phyloP scores from a whole-genome alignment of 2,797 vertebrate genomes.

The Macropodus opercularis region DNA sequence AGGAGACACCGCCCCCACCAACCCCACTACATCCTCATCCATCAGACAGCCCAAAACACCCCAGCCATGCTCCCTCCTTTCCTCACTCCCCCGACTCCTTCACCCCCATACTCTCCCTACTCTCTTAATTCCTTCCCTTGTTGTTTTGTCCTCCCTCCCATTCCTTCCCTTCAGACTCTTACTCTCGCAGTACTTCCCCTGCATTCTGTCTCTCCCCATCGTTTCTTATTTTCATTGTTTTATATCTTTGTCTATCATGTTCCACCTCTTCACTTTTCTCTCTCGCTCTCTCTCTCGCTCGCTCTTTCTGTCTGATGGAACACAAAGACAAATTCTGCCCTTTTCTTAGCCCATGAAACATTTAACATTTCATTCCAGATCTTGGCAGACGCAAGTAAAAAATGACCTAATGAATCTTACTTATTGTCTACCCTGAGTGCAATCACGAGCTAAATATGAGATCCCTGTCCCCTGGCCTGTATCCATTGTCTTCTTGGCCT shows the following conservation, averaged over 20 bases:
- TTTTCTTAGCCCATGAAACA: slow-evolving; percentile 99
- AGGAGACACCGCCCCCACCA: slow-evolving; percentile 91
- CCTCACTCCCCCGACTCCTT: slow-evolving; percentile 49
- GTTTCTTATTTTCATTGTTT: slow-evolving; percentile 61
- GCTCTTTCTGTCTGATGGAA: slow-evolving; percentile 86
- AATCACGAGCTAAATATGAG: slow-evolving; percentile 93
- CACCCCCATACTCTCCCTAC: slow-evolving; percentile 32
- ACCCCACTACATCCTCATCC: slow-evolving; percentile 93
- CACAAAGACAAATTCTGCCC: slow-evolving; percentile 99
- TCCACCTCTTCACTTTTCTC: slow-evolving; percentile 38
- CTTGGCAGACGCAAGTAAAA: slow-evolving; percentile 98
- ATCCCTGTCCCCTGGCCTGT: slow-evolving; percentile 82
- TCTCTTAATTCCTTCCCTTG: slow-evolving; percentile 32
- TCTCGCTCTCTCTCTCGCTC: slow-evolving; percentile 66
- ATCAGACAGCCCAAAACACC: slow-evolving; percentile 90
- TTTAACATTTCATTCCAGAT: slow-evolving; percentile 99
- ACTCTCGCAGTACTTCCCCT: slow-evolving; percentile 34
- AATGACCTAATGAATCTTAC: slow-evolving; percentile 99
- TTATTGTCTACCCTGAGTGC: slow-evolving; percentile 93
- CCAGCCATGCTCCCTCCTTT: slow-evolving; percentile 80
- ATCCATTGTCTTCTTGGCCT: slow-evolving; percentile 78
- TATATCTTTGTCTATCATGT: slow-evolving; percentile 58
- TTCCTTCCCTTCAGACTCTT: slow-evolving; percentile 29
- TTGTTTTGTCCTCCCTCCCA: slow-evolving; percentile 28
- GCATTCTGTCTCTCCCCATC: slow-evolving; percentile 45